These are phyloP conservation scores for Oreochromis niloticus DNA, from an alignment of 2,113 vertebrate genomes.

Conservation along the genomic window DNA sequence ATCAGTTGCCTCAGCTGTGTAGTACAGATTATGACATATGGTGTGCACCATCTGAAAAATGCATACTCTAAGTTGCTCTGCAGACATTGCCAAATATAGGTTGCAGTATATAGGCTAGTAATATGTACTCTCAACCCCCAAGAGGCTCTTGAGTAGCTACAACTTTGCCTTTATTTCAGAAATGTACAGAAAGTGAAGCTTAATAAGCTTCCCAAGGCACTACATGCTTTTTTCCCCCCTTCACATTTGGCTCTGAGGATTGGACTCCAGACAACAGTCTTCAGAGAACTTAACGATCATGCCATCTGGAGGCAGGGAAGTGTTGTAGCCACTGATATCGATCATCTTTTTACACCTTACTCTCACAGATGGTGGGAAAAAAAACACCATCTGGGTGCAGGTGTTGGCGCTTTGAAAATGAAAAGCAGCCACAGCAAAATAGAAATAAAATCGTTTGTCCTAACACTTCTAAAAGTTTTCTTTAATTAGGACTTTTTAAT, in stretches of 20 bases:
- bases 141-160: neutral
- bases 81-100: slow-evolving; percentile 26
- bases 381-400: slow-evolving; percentile 62
- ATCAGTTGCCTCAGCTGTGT: slow-evolving; percentile 3
- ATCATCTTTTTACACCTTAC: slow-evolving; percentile 66
- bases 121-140: slow-evolving; percentile 22
- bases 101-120: slow-evolving; percentile 9
- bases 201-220: neutral
- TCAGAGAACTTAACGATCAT: slow-evolving; percentile 57
- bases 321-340: slow-evolving; percentile 58
- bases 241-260: slow-evolving; percentile 42
- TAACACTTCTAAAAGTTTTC: slow-evolving; percentile 15
- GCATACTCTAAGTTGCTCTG: slow-evolving; percentile 3
- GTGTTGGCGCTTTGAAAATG: slow-evolving; percentile 49
- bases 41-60: slow-evolving; percentile 5
- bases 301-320: slow-evolving; percentile 65
- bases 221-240: neutral
- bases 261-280: slow-evolving; percentile 53
- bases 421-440: slow-evolving; percentile 15
- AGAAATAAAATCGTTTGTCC: slow-evolving; percentile 11
- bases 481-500: neutral
- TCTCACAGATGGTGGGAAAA: slow-evolving; percentile 54
- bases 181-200: neutral
- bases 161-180: neutral
- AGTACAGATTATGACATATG: slow-evolving; percentile 31